These are phyloP conservation scores for Dufourea novaeangliae DNA, from an alignment of 1,140 invertebrate species.

Conservation along the genomic window DNA sequence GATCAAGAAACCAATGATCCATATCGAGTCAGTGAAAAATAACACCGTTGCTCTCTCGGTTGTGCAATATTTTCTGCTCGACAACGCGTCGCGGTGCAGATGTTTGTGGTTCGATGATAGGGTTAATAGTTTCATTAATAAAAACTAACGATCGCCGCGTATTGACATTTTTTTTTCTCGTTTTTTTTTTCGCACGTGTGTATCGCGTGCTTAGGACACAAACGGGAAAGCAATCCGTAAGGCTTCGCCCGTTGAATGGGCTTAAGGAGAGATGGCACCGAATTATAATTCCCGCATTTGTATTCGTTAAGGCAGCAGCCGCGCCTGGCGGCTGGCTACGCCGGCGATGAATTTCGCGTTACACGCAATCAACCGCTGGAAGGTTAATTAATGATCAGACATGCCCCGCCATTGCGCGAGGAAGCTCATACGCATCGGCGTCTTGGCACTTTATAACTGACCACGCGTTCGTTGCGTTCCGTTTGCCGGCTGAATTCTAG, in stretches of 20 bases:
- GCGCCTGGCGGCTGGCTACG: slow-evolving; percentile 41
- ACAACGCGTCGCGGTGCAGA: slow-evolving; percentile 48
- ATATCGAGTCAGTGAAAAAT: not conserved
- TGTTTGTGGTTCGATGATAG: slow-evolving; percentile 67
- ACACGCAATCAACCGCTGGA: slow-evolving; percentile 66
- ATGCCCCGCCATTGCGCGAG: slow-evolving; percentile 41
- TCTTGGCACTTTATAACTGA: slow-evolving; percentile 36
- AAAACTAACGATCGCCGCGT: slow-evolving; percentile 61
- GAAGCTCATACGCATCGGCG: slow-evolving; percentile 44
- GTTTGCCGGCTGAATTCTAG: slow-evolving; percentile 40
- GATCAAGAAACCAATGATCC: not conserved
- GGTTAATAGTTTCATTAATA: slow-evolving; percentile 72
- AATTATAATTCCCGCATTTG: slow-evolving; percentile 77
- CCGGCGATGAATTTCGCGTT: slow-evolving; percentile 68
- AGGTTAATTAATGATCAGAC: slow-evolving; percentile 67
- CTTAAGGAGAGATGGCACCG: slow-evolving; percentile 58
- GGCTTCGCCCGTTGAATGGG: slow-evolving; percentile 53
- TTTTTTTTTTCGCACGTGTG: slow-evolving; percentile 45
- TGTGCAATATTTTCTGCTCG: slow-evolving; percentile 47
- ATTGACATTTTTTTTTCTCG: no score
- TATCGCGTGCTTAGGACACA: slow-evolving; percentile 55
- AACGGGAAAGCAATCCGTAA: slow-evolving; percentile 65
- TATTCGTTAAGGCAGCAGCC: slow-evolving; percentile 72
- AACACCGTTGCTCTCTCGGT: not conserved
- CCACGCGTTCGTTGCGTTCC: slow-evolving; percentile 47